Evolutionary conservation across 2,888 invertebrate genomes (phyloP).

Genomic region (Agrochola lychnidis): DNA sequence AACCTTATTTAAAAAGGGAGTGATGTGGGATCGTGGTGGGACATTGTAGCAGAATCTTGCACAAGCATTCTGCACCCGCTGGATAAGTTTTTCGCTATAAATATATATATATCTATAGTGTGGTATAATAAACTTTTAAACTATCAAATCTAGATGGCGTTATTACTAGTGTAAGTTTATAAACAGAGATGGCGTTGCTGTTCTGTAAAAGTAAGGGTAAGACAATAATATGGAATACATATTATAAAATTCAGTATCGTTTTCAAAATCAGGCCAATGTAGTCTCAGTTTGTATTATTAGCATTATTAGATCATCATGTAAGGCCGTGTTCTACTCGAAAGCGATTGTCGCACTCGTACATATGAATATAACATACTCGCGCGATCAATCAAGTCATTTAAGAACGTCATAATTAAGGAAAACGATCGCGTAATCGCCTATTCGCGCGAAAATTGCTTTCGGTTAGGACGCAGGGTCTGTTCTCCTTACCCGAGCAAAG

Average conservation of each 20-base stretch:
- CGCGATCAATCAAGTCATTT: too few relatives aligned
- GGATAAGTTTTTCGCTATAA: too few relatives aligned
- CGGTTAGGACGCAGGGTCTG: not conserved
- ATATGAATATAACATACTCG: not conserved
- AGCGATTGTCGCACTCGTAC: not conserved
- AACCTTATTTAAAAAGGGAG: too few relatives aligned
- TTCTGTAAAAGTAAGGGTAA: not conserved
- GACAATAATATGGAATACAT: not conserved
- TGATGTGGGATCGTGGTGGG: too few relatives aligned
- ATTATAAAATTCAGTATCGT: not conserved
- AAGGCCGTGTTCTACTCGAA: not conserved
- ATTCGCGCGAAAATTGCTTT: not conserved
- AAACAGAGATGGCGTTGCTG: constrained; percentile 22
- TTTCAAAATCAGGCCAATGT: too few relatives aligned
- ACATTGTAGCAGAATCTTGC: too few relatives aligned
- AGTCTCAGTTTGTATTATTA: not conserved
- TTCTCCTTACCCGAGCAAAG: constrained; percentile 91
- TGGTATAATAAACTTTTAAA: not conserved
- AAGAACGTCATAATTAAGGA: not conserved
- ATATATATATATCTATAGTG: too few relatives aligned
- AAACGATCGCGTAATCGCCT: not conserved
- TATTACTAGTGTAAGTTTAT: not conserved
- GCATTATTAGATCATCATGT: not conserved
- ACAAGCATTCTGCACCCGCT: too few relatives aligned
- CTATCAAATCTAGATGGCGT: not conserved